Percentiles rank a stretch among this genome's conserved stretches.
These are phyloP conservation scores for Merluccius polli DNA, from an alignment of 2,797 vertebrate species.

Conservation along the genomic window DNA sequence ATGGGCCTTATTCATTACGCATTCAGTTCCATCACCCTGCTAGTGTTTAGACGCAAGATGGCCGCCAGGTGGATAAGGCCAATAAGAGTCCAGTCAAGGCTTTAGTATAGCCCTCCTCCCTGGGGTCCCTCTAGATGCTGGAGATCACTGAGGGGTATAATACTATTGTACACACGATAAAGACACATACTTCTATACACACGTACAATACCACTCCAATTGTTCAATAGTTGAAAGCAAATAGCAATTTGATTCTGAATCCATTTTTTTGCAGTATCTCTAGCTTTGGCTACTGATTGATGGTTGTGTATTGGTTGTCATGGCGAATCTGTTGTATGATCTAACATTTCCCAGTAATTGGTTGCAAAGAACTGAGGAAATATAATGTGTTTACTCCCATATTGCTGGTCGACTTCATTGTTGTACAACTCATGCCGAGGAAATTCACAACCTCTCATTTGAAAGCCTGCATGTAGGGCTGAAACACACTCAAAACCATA, in stretches of 20 bases:
- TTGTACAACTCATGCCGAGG: neutral
- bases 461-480: neutral
- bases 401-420: neutral
- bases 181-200: neutral
- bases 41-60: slow-evolving; percentile 6
- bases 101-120: neutral
- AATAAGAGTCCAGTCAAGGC: neutral
- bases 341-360: too few species aligned
- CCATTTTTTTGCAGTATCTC: neutral
- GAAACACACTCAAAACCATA: neutral
- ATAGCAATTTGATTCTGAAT: neutral
- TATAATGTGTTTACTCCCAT: neutral
- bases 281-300: neutral
- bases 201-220: neutral
- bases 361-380: neutral
- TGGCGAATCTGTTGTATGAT: neutral
- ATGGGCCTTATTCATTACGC: neutral
- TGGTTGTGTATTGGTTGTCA: neutral
- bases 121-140: neutral
- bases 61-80: neutral
- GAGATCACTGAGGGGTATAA: neutral
- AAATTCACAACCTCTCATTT: neutral
- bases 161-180: neutral
- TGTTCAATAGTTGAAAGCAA: neutral
- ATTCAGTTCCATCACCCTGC: slow-evolving; percentile 25